phyloP scores from a whole-genome alignment of 2,797 vertebrate species.

The Thunnus albacares region DNA sequence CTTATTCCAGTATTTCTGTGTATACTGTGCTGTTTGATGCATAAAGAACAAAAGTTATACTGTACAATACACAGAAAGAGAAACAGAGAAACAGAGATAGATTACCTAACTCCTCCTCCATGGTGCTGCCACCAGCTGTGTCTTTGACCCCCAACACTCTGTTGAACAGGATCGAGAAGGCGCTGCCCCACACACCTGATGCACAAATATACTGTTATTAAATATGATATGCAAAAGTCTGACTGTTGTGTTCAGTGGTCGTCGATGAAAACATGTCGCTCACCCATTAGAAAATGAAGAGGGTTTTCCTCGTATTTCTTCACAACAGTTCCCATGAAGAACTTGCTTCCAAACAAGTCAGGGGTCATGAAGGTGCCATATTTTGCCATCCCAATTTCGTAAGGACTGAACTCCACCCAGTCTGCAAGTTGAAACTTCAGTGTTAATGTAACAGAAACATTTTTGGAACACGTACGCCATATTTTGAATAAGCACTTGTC shows the following conservation, averaged over 20 bases:
- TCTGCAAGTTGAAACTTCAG: slow-evolving; percentile 84
- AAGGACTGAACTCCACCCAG: slow-evolving; percentile 99
- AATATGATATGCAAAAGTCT: not conserved
- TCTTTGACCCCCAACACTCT: slow-evolving; percentile 95
- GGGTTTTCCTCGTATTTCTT: slow-evolving; percentile 96
- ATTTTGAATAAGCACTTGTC: not conserved
- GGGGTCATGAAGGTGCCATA: slow-evolving; percentile 99
- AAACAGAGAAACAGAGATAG: not conserved
- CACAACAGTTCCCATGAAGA: slow-evolving; percentile 97
- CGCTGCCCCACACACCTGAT: slow-evolving; percentile 97
- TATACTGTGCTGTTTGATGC: too few relatives aligned
- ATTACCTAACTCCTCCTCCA: slow-evolving; percentile 99
- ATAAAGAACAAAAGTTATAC: too few relatives aligned
- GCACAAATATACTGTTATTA: slow-evolving; percentile 14
- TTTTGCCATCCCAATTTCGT: slow-evolving; percentile 99
- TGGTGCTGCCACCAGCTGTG: slow-evolving; percentile 89
- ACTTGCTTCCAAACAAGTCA: slow-evolving; percentile 97
- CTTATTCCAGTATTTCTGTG: too few relatives aligned
- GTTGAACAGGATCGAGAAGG: slow-evolving; percentile 99
- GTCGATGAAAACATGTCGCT: slow-evolving; percentile 35
- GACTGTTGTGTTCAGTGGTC: not conserved
- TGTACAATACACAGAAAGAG: not conserved
- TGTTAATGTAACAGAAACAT: slow-evolving; percentile 21
- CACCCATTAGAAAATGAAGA: slow-evolving; percentile 98
- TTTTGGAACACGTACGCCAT: not conserved